Evolutionary conservation across 2,888 invertebrate genomes (phyloP), one percentile per base, ranked within the genome.

Genomic region (Cosmia trapezina): DNA sequence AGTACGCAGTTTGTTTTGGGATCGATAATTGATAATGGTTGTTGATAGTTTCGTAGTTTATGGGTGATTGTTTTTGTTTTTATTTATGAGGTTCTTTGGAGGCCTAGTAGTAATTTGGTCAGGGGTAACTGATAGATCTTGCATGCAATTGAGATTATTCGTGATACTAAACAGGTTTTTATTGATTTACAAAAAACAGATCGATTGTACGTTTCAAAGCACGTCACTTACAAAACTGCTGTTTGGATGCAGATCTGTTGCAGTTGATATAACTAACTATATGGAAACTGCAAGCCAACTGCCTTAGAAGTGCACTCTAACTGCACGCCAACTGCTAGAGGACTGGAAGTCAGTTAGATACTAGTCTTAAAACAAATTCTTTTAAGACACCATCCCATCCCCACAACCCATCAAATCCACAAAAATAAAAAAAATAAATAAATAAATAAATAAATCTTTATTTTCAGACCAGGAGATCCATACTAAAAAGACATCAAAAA

Each of bases 1-100:
- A 90, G 86, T 77, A 78, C 68, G 78, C 78, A 69, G 83, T 80
- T 79, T 76, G 79, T 84, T 81, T 82, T 65, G 74, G 62, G 66
- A 79, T 86, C 72, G 77, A 83, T 83, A 83, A 76, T 72, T 73
- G 65, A 70, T 73, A 84, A 78, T 83, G 78, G 73, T 71, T 70
- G 73, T 77, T 81, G 56, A 71, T 75, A 57, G 69, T 69, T 69
- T 70, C 17, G n/a, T 41, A 37, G 37, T 57, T 63, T 43, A 14
- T 61, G 6, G 45, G 33, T 6, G 8, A 68, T 70, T 75, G 62
- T 63, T 54, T 72, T 70, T 67, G 61, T 70, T 57, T 57, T 73
- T 62, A 70, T 81, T 68, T 73, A 64, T 61, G 57, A 6, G 51
- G 22, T 41, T 47, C n/a, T 7, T 57, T 61, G 45, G 3, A 45